Base-by-base conservation (phyloP, 2,888 invertebrate species). In the Zhengitettix transpicula region DNA sequence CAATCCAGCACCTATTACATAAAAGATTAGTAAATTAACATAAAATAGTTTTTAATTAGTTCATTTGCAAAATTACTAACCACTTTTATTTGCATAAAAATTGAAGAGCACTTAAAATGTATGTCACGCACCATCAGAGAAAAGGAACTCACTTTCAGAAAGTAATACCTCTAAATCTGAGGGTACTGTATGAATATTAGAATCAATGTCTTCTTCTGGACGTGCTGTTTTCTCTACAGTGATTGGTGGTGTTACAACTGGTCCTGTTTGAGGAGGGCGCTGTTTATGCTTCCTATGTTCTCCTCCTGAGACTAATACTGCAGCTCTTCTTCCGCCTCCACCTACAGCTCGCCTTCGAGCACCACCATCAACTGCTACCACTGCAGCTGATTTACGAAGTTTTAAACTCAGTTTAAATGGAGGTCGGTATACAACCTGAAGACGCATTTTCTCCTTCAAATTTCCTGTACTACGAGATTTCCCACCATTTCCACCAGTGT, bases 351-450 rank as follows among this genome's bases (percentile, higher is more conserved):
- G 51, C 9, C 53, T 42, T 9, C 52, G 56, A 47, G 55, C 54
- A 28, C 55, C 57, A 42, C 56, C 56, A 63, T 82, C 82, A 42
- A 82, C 75, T 58, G 80, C 78, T 9, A 80, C 79, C 73, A 28
- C 28, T 28, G 28, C 28, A 28, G 28, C 28, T 28, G 84, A 82
- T 68, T 84, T 85, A 61, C 83, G 79, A 64, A 90, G 78, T 70
- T 87, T 87, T 59, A 90, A 80, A 71, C 88, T 89, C 72, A 90
- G 89, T 68, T 88, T 86, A 73, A 90, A 90, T 12, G 90, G 90
- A 57, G 90, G 89, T 70, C 89, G 89, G 71, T 89, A 90, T 40
- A 90, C 87, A 44, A 90, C 89, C 72, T 90, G 90, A 28, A 90
- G 74, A 65, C 87, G 81, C 12, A 89, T 82, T 70, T 87, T 87